Percentiles rank a stretch among this genome's conserved stretches.
These are phyloP conservation scores for Etheostoma perlongum DNA, from an alignment of 2,797 vertebrate species.

Conservation along the genomic window DNA sequence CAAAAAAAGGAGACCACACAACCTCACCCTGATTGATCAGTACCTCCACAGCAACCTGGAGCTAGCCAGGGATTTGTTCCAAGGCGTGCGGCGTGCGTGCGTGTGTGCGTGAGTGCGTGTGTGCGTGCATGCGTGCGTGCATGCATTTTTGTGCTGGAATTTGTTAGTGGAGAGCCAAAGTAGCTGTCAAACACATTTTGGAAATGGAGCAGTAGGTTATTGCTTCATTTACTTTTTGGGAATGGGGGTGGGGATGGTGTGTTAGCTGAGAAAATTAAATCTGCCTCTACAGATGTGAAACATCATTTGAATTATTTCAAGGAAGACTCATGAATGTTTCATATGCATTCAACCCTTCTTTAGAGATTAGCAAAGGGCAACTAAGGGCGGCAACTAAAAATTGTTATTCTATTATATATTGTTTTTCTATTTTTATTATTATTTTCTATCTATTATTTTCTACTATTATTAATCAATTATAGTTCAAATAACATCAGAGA, in stretches of 20 bases:
- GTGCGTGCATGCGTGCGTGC: constrained; percentile 13
- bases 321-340: constrained; percentile 1
- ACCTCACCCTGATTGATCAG: constrained; percentile 58
- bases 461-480: not conserved
- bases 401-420: too few species aligned
- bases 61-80: constrained; percentile 43
- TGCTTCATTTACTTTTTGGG: constrained; percentile 49
- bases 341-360: not conserved
- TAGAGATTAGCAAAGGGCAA: not conserved
- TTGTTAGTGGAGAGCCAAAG: constrained; percentile 47
- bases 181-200: constrained; percentile 67
- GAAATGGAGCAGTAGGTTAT: constrained; percentile 33
- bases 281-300: constrained; percentile 3
- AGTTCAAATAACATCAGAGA: not conserved
- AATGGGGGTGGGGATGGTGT: not conserved
- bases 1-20: constrained; percentile 55
- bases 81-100: constrained; percentile 18
- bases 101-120: constrained; percentile 12
- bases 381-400: not conserved
- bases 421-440: too few species aligned
- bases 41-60: constrained; percentile 36
- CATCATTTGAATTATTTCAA: not conserved
- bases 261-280: constrained; percentile 9
- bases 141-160: constrained; percentile 26
- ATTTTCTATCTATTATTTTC: too few species aligned